Percentiles rank a stretch among this genome's conserved stretches.
phyloP scores from a whole-genome alignment of 2,113 vertebrate species.

The Pseudolaguvia tuberculata region DNA sequence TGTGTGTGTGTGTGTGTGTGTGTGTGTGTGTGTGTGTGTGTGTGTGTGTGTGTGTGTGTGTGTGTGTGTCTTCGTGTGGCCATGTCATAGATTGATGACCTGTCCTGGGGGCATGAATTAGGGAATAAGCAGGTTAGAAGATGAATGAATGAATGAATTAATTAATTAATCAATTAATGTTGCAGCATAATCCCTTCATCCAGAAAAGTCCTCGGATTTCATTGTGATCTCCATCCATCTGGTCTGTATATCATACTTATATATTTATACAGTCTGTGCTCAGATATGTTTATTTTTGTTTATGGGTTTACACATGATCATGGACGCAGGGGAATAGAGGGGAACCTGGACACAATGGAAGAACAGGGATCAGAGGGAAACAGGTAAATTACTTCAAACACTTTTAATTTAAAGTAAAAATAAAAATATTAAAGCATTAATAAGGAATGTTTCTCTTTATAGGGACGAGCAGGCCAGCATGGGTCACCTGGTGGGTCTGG shows the following conservation, averaged over 20 bases:
- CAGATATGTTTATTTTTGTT: neutral
- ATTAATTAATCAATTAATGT: no score
- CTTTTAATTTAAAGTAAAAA: neutral
- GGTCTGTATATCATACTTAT: neutral
- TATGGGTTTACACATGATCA: conserved; percentile 8
- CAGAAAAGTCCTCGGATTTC: neutral
- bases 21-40: no score
- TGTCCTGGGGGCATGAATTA: no score
- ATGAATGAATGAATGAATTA: no score
- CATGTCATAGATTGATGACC: no score
- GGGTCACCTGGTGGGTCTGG: conserved; percentile 71
- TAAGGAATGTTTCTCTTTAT: neutral
- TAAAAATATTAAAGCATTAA: neutral
- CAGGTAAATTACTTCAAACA: conserved; percentile 55
- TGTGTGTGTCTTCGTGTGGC: no score
- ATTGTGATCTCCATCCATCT: neutral
- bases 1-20: no score
- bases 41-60: no score
- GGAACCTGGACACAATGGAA: conserved; percentile 60
- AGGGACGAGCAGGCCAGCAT: conserved; percentile 72
- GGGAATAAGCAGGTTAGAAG: no score
- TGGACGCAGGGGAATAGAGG: conserved; percentile 65
- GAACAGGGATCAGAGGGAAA: conserved; percentile 61
- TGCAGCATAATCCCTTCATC: neutral
- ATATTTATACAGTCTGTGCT: neutral